Evolutionary conservation across 2,113 vertebrate species (phyloP).

Genomic region (Calyptomena viridis): DNA sequence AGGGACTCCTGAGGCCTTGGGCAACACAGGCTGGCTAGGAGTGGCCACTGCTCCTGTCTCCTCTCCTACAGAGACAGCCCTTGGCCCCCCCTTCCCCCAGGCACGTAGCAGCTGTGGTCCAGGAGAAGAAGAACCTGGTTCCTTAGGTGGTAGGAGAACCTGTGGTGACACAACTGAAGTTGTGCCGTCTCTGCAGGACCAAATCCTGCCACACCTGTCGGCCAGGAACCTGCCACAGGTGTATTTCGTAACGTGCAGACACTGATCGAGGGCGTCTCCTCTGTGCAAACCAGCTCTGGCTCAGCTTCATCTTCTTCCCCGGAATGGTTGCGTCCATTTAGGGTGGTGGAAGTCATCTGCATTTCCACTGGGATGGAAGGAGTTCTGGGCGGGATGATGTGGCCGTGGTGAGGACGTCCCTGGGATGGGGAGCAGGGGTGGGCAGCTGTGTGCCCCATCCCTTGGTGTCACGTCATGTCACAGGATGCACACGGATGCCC

Average conservation of each 20-base stretch:
- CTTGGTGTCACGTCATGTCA: not conserved
- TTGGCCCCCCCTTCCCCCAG: not conserved
- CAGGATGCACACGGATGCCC: rapidly evolving
- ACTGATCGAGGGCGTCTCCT: not conserved
- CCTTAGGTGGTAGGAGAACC: not conserved
- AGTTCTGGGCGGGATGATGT: rapidly evolving
- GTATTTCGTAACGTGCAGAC: not conserved
- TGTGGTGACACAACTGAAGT: not conserved
- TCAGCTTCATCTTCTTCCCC: not conserved
- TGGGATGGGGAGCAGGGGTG: not conserved
- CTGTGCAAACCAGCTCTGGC: not conserved
- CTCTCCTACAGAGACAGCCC: not conserved
- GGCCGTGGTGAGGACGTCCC: not conserved
- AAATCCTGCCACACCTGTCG: not conserved
- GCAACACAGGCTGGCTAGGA: not conserved
- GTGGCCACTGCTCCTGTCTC: rapidly evolving
- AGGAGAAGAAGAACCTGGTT: not conserved
- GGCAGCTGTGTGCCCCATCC: not conserved
- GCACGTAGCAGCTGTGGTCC: rapidly evolving
- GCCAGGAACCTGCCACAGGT: not conserved
- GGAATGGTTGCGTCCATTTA: rapidly evolving
- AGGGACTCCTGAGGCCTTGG: not conserved
- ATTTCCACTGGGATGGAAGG: not conserved
- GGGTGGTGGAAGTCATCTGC: not conserved
- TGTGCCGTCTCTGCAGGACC: not conserved